A percentile compares a stretch with the other conserved stretches of the same genome.
Conservation (phyloP, 2,113 vertebrate genomes). For the Lipophrys pholis region DNA sequence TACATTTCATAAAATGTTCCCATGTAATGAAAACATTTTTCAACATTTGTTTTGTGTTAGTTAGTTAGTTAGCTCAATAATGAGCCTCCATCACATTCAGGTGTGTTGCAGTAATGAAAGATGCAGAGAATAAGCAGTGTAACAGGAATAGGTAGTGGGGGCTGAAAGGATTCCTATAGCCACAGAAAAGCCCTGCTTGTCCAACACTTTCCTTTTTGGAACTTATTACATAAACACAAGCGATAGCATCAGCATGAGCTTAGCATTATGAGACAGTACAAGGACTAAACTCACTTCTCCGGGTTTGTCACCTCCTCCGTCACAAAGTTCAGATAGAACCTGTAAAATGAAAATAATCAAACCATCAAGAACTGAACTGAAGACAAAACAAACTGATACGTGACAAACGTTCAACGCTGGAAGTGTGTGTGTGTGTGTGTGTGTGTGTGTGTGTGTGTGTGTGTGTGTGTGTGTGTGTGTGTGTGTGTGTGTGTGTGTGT, state of each 20-base stretch:
- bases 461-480: not conserved
- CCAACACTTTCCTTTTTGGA: not conserved
- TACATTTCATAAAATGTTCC: too few species aligned
- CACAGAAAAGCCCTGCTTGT: too few species aligned
- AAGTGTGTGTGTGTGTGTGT: not conserved
- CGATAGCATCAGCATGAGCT: too few species aligned
- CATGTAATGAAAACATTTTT: too few species aligned
- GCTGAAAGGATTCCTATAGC: not conserved
- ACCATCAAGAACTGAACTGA: too few species aligned
- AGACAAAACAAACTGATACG: not conserved
- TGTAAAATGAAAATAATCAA: conserved; percentile 50
- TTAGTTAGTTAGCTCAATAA: too few species aligned
- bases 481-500: not conserved
- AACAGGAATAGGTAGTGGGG: not conserved
- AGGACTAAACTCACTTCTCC: conserved; percentile 86
- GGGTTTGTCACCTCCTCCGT: conserved; percentile 96
- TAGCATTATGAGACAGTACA: not conserved
- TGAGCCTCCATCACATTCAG: too few species aligned
- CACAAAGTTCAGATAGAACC: conserved; percentile 99
- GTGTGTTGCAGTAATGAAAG: too few species aligned
- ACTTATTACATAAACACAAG: not conserved
- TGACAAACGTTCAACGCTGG: not conserved
- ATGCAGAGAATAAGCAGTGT: not conserved
- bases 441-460: not conserved
- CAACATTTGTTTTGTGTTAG: too few species aligned